Percentiles rank a stretch among this genome's conserved stretches.
These are phyloP conservation scores for Hemibagrus guttatus DNA, from an alignment of 2,797 vertebrate species.

Conservation along the genomic window DNA sequence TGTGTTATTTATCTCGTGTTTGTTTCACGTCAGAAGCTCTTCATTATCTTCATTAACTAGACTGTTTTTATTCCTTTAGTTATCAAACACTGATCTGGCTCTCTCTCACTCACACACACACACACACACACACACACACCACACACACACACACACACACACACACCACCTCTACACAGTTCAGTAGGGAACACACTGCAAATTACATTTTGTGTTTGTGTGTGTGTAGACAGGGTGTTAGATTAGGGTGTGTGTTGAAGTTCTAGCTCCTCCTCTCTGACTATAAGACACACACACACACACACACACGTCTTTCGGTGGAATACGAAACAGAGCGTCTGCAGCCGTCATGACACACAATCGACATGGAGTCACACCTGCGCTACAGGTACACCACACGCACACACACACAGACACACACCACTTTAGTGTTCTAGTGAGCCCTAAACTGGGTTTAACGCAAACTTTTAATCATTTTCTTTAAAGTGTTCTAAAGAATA, in stretches of 20 bases:
- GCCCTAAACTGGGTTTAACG: background rate
- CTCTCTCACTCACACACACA: background rate
- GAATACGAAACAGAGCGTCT: background rate
- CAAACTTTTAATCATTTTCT: background rate
- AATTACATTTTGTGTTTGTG: slow-evolving; percentile 12
- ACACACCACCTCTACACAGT: background rate
- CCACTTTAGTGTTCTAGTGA: too few relatives aligned
- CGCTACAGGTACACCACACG: slow-evolving; percentile 2
- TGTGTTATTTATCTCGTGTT: slow-evolving; percentile 3
- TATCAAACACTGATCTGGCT: background rate
- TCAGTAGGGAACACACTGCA: background rate
- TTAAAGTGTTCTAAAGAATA: background rate
- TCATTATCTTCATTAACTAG: slow-evolving; percentile 9
- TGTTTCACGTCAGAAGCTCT: slow-evolving; percentile 5
- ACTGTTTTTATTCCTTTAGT: background rate
- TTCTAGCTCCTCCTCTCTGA: slow-evolving; percentile 24
- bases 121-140: too few relatives aligned
- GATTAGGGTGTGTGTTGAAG: slow-evolving; percentile 3
- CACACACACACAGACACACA: slow-evolving; percentile 14
- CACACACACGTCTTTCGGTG: background rate
- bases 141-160: too few relatives aligned
- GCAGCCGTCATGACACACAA: slow-evolving; percentile 26
- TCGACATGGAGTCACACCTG: slow-evolving; percentile 9
- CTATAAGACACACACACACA: slow-evolving; percentile 12
- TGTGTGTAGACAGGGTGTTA: background rate